Percentiles rank a stretch among this genome's conserved stretches.
phyloP scores from a whole-genome alignment of 1,140 invertebrate species.

The Cydia amplana region DNA sequence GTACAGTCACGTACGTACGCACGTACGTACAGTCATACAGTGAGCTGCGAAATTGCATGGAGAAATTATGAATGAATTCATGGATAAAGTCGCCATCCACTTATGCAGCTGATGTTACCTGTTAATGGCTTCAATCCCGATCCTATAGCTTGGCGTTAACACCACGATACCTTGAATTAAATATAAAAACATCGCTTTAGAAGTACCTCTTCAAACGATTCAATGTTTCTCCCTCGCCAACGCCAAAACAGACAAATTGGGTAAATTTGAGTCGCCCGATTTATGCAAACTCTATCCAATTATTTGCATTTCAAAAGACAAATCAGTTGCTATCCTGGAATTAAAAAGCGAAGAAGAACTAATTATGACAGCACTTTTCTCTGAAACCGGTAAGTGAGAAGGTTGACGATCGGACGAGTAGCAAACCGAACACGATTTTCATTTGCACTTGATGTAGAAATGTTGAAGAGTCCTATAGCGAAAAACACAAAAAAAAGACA shows the following conservation, averaged over 20 bases:
- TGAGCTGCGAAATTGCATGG: too few species aligned
- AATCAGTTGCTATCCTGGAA: slow-evolving; percentile 36
- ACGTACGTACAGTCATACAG: too few species aligned
- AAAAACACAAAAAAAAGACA: neutral
- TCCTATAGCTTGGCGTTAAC: neutral
- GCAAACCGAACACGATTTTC: slow-evolving; percentile 4
- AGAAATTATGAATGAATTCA: too few species aligned
- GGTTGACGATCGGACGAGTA: slow-evolving; percentile 23
- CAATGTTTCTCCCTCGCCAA: neutral
- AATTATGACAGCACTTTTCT: slow-evolving; percentile 49
- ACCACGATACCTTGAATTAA: neutral
- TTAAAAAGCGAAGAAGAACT: slow-evolving; percentile 49
- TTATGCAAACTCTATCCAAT: slow-evolving; percentile 37
- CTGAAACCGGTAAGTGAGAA: slow-evolving; percentile 35
- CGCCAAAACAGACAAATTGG: slow-evolving; percentile 36
- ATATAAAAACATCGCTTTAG: neutral
- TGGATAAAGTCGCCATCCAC: too few species aligned
- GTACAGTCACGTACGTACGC: too few species aligned
- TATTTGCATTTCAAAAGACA: slow-evolving; percentile 53
- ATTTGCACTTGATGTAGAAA: slow-evolving; percentile 9
- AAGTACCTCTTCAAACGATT: slow-evolving; percentile 3
- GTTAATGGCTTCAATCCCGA: neutral
- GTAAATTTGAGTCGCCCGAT: slow-evolving; percentile 36
- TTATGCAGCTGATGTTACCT: too few species aligned
- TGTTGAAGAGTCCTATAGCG: neutral